Percentiles rank a stretch among this genome's conserved stretches.
Conservation (phyloP, 2,888 invertebrate genomes). For the Rhabditoides inermis region DNA sequence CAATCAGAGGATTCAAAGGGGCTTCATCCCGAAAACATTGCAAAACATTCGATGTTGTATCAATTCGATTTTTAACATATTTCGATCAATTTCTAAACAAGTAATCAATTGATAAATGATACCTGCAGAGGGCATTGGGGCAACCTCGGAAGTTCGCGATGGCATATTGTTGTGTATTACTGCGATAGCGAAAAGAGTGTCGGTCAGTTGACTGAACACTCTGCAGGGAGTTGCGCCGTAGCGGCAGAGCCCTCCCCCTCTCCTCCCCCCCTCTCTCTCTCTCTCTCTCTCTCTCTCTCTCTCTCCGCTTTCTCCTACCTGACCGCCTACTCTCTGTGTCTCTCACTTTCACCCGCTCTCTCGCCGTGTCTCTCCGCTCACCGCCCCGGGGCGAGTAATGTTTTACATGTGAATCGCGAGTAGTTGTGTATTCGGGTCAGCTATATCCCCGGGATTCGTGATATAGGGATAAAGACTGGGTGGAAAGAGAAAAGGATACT, state of each 20-base stretch:
- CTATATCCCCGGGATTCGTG: too few relatives aligned
- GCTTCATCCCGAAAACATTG: too few relatives aligned
- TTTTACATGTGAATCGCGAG: constrained; percentile 5
- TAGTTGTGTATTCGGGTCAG: constrained; percentile 18
- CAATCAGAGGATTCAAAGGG: too few relatives aligned
- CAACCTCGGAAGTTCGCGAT: constrained; percentile 16
- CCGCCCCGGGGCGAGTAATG: constrained; percentile 1
- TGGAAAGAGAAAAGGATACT: too few relatives aligned
- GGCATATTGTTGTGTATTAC: too few relatives aligned
- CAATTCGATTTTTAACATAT: too few relatives aligned
- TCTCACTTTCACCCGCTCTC: constrained; percentile 2
- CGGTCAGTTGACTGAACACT: too few relatives aligned
- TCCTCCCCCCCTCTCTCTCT: constrained; percentile 1
- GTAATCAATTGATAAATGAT: too few relatives aligned
- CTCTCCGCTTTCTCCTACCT: constrained; percentile 1
- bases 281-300: not conserved
- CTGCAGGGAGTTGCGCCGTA: not conserved
- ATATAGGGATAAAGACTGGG: too few relatives aligned
- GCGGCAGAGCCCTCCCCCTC: constrained; percentile 5
- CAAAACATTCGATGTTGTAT: too few relatives aligned
- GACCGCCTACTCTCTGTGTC: not conserved
- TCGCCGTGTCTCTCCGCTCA: not conserved
- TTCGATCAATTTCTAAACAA: too few relatives aligned
- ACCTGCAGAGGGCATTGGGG: constrained; percentile 14
- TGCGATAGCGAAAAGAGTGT: too few relatives aligned